Percentiles rank a stretch among this genome's conserved stretches.
Evolutionary conservation across 1,140 invertebrate genomes (phyloP).

Genomic region (Akabosia matsudoensis): DNA sequence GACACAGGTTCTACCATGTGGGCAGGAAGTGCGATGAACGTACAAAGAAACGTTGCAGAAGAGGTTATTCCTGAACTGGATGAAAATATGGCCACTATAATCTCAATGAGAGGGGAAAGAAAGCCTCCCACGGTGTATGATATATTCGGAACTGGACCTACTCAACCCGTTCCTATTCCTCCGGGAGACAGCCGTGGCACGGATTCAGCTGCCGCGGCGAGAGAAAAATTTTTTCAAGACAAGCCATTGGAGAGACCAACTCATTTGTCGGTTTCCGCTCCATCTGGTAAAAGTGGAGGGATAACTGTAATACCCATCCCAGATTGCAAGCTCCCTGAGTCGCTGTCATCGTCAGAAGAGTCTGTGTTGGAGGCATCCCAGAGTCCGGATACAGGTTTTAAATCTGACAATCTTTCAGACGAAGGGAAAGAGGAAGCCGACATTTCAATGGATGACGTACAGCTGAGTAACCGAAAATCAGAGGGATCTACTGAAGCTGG

Average conservation of each 20-base stretch:
- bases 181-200: not conserved
- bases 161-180: not conserved
- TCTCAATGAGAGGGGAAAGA: conserved; percentile 52
- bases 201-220: not conserved
- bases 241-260: not conserved
- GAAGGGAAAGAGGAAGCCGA: conserved; percentile 23
- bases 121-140: conserved; percentile 41
- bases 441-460: conserved; percentile 31
- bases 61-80: conserved; percentile 47
- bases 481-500: not conserved
- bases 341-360: not conserved
- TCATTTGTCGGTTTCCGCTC: not conserved
- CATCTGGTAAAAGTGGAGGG: not conserved
- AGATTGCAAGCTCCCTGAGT: not conserved
- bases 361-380: not conserved
- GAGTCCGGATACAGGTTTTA: not conserved
- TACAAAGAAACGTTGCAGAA: conserved; percentile 30
- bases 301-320: not conserved
- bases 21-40: conserved; percentile 27
- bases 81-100: conserved; percentile 46
- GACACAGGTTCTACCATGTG: conserved; percentile 2
- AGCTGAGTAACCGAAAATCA: conserved; percentile 23
- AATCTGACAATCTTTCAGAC: conserved; percentile 9
- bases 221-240: not conserved
- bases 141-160: conserved; percentile 32